Evolutionary conservation across 2,888 invertebrate genomes (phyloP), one percentile per base, ranked within the genome.

Genomic region (Caenorhabditis sulstoni): DNA sequence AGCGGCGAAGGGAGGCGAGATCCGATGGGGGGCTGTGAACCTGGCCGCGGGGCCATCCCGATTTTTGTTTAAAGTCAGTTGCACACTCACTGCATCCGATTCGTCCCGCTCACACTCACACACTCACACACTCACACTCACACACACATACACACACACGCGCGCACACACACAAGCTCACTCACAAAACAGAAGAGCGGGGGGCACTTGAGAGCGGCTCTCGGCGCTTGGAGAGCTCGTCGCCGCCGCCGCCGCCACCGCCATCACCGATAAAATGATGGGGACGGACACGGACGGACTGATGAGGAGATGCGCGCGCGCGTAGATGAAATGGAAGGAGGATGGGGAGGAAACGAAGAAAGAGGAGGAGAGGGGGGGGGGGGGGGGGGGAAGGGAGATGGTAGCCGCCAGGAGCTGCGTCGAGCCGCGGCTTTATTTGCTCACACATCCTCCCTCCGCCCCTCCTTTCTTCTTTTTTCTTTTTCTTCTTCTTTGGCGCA

Each of bases 31-130:
- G 44, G 44, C 44, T 61, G 65, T 47, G 66, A 62, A 76, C 62
- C 61, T 53, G 61, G 59, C 35, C 22, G 55, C 29, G 50, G 35
- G 45, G 67, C 53, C 29, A 44, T 59, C 58, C 61, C 73, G 61
- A 64, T 73, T 73, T 70, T 73, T 73, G 73, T 73, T 73, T 73
- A 73, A 73, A 73, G 73, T 73, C 73, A 73, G 76, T 73, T 75
- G 74, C 79, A 78, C 81, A 78, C 75, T 58, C 75, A 70, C 74
- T 75, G 59, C 50, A 44, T 57, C 44, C 71, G 65, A 59, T 67
- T 57, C 66, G 59, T 50, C 52, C 50, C 35, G 39, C 70, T 59
- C 57, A 55, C 68, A 52, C 66, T 49, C 58, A 29, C 16, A 3
- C 50, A 22, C 50, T 22, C 50, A 50, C 50, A 50, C 50, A 50